Conservation (phyloP, 1,140 invertebrate species). For the Drosophila watanabei region DNA sequence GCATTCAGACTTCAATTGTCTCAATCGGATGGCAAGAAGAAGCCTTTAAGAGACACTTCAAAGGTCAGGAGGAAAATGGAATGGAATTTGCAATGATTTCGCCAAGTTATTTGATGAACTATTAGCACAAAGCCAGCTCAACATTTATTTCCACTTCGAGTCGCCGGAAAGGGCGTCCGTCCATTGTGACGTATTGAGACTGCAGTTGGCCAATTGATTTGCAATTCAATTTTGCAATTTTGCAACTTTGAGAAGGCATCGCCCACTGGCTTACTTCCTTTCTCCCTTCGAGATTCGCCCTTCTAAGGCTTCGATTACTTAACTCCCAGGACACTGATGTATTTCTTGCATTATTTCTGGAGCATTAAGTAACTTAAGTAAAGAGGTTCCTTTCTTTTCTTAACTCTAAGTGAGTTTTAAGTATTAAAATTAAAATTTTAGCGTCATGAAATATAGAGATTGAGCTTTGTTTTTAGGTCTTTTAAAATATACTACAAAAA, state of each 20-base stretch:
- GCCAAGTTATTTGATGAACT: slow-evolving; percentile 41
- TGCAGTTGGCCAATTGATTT: slow-evolving; percentile 52
- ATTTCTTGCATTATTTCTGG: slow-evolving; percentile 2
- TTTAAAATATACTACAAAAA: too few species aligned
- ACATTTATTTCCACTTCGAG: slow-evolving; percentile 29
- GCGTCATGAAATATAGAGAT: background rate
- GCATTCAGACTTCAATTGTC: background rate
- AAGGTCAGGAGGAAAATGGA: background rate
- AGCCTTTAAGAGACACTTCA: background rate
- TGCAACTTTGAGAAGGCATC: slow-evolving; percentile 13
- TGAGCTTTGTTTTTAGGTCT: background rate
- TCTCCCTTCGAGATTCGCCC: background rate
- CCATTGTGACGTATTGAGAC: slow-evolving; percentile 36
- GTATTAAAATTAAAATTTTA: background rate
- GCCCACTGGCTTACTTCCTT: background rate
- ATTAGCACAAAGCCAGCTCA: slow-evolving; percentile 31
- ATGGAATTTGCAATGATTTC: slow-evolving; percentile 21
- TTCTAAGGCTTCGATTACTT: background rate
- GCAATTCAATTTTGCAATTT: slow-evolving; percentile 60
- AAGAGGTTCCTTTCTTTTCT: background rate
- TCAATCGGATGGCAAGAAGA: background rate
- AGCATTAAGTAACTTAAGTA: background rate
- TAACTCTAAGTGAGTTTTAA: background rate
- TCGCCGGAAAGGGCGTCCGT: background rate
- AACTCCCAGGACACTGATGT: background rate